Evolutionary conservation across 2,113 vertebrate genomes (phyloP).

Genomic region (Hyla sarda): DNA sequence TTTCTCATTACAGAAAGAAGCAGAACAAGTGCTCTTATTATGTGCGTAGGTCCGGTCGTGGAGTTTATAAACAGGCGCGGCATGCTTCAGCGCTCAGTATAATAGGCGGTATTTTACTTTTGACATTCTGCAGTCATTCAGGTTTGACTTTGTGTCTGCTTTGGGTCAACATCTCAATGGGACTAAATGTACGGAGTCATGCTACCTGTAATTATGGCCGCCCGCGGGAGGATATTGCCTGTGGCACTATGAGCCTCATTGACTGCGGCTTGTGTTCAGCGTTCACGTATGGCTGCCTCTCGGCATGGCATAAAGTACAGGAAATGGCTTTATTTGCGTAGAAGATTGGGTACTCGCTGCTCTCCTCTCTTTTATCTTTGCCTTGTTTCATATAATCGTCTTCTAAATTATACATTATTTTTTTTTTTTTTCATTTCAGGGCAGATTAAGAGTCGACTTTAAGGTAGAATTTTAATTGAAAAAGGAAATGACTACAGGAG

Average conservation of each 20-base stretch:
- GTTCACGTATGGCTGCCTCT: background rate
- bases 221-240: background rate
- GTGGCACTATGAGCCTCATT: background rate
- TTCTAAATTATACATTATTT: slow-evolving; percentile 16
- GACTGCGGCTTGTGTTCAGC: background rate
- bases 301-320: background rate
- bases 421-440: slow-evolving; percentile 19
- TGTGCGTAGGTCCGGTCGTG: background rate
- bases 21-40: background rate
- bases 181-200: background rate
- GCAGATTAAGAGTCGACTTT: background rate
- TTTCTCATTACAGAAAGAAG: background rate
- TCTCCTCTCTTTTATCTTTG: background rate
- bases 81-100: background rate
- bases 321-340: slow-evolving; percentile 24
- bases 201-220: slow-evolving; percentile 20
- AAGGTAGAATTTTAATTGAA: background rate
- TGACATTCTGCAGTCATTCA: slow-evolving; percentile 12
- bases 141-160: background rate
- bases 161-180: slow-evolving; percentile 1
- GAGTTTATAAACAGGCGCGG: background rate
- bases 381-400: slow-evolving; percentile 17
- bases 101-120: background rate
- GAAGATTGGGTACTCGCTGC: slow-evolving; percentile 8
- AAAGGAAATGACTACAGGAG: slow-evolving; percentile 26